These are phyloP conservation scores for Cynopterus brachyotis DNA, from an alignment of 2,113 vertebrate genomes.

Conservation along the genomic window DNA sequence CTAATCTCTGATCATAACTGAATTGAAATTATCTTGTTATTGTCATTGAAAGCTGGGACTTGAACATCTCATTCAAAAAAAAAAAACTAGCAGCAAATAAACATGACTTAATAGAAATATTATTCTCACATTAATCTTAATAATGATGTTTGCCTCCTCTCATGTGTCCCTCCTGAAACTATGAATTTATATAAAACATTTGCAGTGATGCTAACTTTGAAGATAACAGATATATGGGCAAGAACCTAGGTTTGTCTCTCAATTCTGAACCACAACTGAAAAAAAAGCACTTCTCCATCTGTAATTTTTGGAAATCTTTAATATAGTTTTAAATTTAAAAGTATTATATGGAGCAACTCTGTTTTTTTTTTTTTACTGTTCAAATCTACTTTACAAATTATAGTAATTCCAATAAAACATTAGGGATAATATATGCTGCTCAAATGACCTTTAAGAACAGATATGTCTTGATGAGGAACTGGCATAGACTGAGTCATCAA, in stretches of 20 bases:
- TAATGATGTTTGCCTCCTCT: neutral
- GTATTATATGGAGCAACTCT: neutral
- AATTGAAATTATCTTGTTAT: no score
- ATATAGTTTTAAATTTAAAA: neutral
- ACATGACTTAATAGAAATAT: neutral
- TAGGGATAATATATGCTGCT: neutral
- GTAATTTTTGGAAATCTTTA: neutral
- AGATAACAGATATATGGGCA: neutral
- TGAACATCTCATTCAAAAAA: neutral
- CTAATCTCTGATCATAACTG: neutral
- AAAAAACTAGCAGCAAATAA: neutral
- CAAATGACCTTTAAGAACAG: conserved; percentile 13
- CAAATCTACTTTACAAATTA: neutral
- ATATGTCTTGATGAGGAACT: neutral
- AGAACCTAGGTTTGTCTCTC: neutral
- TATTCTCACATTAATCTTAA: neutral
- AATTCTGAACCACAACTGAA: neutral
- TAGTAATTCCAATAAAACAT: neutral
- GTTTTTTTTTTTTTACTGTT: neutral
- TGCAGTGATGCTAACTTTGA: neutral
- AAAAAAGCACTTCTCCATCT: neutral
- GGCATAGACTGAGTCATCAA: neutral
- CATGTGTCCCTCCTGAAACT: neutral
- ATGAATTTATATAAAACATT: neutral
- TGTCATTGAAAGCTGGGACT: neutral